These are phyloP conservation scores for Lepidurus couesii DNA, from an alignment of 1,140 invertebrate genomes.

Conservation along the genomic window DNA sequence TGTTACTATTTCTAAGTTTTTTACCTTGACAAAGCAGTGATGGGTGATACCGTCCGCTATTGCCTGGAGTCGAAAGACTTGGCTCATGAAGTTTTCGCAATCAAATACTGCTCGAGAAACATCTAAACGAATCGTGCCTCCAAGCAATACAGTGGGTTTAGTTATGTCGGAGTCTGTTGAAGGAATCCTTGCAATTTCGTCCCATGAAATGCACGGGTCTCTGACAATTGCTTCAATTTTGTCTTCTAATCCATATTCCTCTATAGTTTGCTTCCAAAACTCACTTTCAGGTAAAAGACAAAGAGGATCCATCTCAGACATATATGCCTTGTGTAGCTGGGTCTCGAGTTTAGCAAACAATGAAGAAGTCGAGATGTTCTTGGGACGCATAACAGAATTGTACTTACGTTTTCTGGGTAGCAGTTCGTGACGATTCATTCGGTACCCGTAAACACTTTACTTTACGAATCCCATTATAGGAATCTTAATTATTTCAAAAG, in stretches of 20 bases:
- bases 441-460: no score
- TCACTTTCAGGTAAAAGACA: background rate
- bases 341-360: background rate
- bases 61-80: background rate
- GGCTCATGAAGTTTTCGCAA: constrained; percentile 8
- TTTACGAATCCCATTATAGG: no score
- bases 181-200: background rate
- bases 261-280: background rate
- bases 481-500: no score
- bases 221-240: background rate
- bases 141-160: background rate
- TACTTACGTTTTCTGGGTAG: no score
- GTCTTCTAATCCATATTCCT: background rate
- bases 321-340: background rate
- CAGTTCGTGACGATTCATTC: background rate
- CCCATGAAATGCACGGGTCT: background rate
- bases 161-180: background rate
- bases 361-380: background rate
- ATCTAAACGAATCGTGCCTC: background rate
- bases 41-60: background rate
- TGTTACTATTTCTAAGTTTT: background rate
- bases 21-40: background rate
- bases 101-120: background rate
- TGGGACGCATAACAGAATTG: no score
- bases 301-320: background rate